Percentiles rank a stretch among this genome's conserved stretches.
These are phyloP conservation scores for Dryas iulia DNA, from an alignment of 1,140 invertebrate genomes.

Conservation along the genomic window DNA sequence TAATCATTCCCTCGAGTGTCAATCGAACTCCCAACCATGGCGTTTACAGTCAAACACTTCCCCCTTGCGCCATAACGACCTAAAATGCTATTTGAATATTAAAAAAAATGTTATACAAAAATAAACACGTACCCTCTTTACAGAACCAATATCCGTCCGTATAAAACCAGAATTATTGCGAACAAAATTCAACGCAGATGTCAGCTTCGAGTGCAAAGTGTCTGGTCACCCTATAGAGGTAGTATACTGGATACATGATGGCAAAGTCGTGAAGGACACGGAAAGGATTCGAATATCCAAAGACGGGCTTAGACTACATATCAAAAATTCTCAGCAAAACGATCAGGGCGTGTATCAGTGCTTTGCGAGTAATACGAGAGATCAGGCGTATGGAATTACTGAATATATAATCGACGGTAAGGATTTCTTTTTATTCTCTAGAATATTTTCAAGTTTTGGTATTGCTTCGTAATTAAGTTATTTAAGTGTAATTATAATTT, in stretches of 20 bases:
- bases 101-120: neutral
- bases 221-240: conserved; percentile 90
- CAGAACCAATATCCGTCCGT: conserved; percentile 87
- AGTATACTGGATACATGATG: conserved; percentile 92
- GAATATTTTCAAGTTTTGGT: neutral
- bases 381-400: conserved; percentile 91
- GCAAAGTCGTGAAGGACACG: conserved; percentile 83
- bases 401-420: conserved; percentile 92
- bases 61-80: no score
- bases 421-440: neutral
- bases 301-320: conserved; percentile 81
- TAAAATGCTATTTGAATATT: no score
- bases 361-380: conserved; percentile 91
- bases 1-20: no score
- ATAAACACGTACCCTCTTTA: conserved; percentile 15
- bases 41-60: no score
- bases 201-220: conserved; percentile 92
- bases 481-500: no score
- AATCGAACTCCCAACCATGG: no score
- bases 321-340: conserved; percentile 86
- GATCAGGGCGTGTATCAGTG: conserved; percentile 96
- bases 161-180: conserved; percentile 87
- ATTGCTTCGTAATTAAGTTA: no score
- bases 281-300: conserved; percentile 81
- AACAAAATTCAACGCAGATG: conserved; percentile 90